A percentile compares a stretch with the other conserved stretches of the same genome.
These are phyloP conservation scores for Phyto melanocephala DNA, from an alignment of 2,888 invertebrate genomes.

Conservation along the genomic window DNA sequence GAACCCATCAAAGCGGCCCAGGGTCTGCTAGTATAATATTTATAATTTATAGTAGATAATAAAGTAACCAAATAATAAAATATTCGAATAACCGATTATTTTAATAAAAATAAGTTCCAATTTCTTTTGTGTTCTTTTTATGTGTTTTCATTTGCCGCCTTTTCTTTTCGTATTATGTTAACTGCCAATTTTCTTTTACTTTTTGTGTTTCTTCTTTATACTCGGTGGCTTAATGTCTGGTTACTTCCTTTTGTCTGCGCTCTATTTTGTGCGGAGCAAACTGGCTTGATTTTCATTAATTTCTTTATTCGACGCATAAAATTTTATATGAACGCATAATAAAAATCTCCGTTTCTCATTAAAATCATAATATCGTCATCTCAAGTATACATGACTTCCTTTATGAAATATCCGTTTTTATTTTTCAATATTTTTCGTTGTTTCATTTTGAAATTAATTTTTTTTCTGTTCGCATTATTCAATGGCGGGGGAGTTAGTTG, in stretches of 20 bases:
- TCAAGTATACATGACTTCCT: slow-evolving; percentile 57
- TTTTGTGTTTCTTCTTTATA: background rate
- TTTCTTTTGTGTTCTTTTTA: no score
- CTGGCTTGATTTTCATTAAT: slow-evolving; percentile 9
- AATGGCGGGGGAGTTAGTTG: background rate
- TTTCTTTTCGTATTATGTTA: background rate
- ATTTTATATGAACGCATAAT: slow-evolving; percentile 42
- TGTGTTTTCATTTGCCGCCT: background rate
- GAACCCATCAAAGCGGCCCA: no score
- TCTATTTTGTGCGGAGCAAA: background rate
- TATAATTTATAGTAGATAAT: background rate
- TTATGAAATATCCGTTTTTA: slow-evolving; percentile 51
- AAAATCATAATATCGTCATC: slow-evolving; percentile 56
- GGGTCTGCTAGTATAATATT: no score
- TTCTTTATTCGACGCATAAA: slow-evolving; percentile 21
- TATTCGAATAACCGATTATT: background rate
- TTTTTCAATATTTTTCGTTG: background rate
- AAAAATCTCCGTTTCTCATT: slow-evolving; percentile 63
- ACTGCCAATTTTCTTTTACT: background rate
- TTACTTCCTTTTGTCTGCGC: background rate
- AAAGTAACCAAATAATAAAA: background rate
- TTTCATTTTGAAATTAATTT: background rate
- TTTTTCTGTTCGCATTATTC: background rate
- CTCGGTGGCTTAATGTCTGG: background rate
- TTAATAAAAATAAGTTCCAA: no score